phyloP scores from a whole-genome alignment of 2,888 invertebrate species.

The Perithous albicinctus region DNA sequence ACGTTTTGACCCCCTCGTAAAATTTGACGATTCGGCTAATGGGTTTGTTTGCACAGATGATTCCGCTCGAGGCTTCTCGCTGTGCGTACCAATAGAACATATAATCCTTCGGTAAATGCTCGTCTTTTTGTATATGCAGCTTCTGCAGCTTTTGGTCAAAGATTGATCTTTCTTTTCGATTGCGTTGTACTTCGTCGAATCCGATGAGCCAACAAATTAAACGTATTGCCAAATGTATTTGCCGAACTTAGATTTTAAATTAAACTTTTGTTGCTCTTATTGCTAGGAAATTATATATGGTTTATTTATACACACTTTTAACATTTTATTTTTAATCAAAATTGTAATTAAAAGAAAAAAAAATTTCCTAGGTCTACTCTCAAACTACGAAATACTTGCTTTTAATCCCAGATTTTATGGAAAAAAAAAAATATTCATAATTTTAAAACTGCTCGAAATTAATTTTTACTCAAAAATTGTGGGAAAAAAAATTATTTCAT shows the following conservation, averaged over 20 bases:
- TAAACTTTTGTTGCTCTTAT: not conserved
- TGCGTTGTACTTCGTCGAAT: not conserved
- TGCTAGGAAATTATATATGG: not conserved
- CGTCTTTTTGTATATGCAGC: conserved; percentile 33
- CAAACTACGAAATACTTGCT: no score
- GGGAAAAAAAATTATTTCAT: no score
- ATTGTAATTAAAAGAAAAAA: no score
- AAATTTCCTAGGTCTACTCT: no score
- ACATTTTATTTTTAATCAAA: no score
- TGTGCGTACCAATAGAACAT: conserved; percentile 31
- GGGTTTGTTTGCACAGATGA: conserved; percentile 71
- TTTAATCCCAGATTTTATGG: no score
- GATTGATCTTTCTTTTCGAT: conserved; percentile 45
- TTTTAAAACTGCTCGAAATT: no score
- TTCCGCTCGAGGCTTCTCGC: conserved; percentile 44
- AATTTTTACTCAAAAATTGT: no score
- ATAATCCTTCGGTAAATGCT: conserved; percentile 32
- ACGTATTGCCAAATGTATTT: not conserved
- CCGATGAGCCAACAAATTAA: not conserved
- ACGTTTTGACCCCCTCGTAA: conserved; percentile 54
- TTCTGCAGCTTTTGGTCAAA: conserved; percentile 21
- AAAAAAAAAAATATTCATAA: no score
- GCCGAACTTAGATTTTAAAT: not conserved
- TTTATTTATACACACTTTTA: no score
- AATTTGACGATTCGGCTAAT: conserved; percentile 65